phyloP scores from a whole-genome alignment of 2,797 vertebrate genomes.

The Taeniopygia guttata region DNA sequence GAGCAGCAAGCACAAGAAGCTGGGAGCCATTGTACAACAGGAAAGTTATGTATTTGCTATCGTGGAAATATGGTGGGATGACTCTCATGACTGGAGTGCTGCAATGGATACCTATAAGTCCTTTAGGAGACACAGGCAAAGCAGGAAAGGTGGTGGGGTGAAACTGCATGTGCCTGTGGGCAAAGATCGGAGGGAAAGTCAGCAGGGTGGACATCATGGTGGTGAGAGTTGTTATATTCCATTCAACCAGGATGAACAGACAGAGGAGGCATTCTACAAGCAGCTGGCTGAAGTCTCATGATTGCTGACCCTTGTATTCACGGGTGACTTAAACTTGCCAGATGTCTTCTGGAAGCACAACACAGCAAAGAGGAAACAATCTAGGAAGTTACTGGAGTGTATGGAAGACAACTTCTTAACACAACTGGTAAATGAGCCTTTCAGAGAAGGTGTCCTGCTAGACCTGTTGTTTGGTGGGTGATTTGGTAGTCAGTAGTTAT shows the following conservation, averaged over 20 bases:
- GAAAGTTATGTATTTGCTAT: not conserved
- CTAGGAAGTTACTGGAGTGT: not conserved
- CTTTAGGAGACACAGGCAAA: not conserved
- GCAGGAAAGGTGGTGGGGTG: not conserved
- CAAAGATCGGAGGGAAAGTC: no score
- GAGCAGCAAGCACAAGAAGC: not conserved
- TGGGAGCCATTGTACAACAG: not conserved
- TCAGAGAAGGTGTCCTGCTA: not conserved
- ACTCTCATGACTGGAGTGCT: not conserved
- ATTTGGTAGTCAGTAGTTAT: not conserved
- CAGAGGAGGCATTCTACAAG: not conserved
- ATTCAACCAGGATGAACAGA: not conserved
- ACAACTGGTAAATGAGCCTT: not conserved
- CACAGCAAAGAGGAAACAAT: not conserved
- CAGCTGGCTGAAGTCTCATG: not conserved
- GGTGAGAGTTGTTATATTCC: no score
- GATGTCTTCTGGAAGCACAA: not conserved
- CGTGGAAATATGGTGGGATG: not conserved
- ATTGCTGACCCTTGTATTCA: not conserved
- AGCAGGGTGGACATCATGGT: not conserved
- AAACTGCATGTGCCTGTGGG: not conserved
- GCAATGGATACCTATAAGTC: not conserved
- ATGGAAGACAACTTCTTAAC: not conserved
- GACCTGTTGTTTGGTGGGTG: not conserved
- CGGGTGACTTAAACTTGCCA: not conserved